phyloP scores from a whole-genome alignment of 2,797 vertebrate genomes.

The Limosa lapponica region DNA sequence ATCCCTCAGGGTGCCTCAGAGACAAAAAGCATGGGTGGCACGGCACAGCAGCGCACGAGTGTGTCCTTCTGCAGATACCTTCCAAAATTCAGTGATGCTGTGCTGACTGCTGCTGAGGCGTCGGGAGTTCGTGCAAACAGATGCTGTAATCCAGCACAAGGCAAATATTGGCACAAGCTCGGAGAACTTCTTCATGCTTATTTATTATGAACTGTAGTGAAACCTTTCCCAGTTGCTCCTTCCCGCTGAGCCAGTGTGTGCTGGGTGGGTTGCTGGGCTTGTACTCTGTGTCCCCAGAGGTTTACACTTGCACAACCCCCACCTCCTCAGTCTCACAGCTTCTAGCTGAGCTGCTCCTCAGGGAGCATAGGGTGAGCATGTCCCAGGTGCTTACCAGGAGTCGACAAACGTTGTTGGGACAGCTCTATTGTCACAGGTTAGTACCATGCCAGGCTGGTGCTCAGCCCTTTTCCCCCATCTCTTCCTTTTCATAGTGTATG shows the following conservation, averaged over 20 bases:
- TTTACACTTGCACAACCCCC: background rate
- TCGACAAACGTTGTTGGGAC: accelerated
- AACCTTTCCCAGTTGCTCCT: background rate
- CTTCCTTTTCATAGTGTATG: background rate
- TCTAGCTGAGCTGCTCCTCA: background rate
- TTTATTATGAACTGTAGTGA: background rate
- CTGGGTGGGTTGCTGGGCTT: background rate
- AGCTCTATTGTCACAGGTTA: background rate
- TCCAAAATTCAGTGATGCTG: background rate
- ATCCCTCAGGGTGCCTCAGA: accelerated
- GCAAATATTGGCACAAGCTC: background rate
- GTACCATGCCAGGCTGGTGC: too few relatives aligned
- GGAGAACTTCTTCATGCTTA: background rate
- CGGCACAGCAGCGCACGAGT: background rate
- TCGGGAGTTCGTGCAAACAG: background rate
- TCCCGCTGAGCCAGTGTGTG: background rate
- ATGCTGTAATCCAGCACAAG: background rate
- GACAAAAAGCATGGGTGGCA: background rate
- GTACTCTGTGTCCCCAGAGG: background rate
- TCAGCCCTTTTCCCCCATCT: background rate
- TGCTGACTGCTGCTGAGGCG: background rate
- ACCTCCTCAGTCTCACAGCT: background rate
- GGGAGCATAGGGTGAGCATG: background rate
- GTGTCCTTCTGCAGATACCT: background rate
- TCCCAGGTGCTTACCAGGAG: background rate